Evolutionary conservation across 2,888 invertebrate genomes (phyloP).

Genomic region (Sclerodermus sp.): DNA sequence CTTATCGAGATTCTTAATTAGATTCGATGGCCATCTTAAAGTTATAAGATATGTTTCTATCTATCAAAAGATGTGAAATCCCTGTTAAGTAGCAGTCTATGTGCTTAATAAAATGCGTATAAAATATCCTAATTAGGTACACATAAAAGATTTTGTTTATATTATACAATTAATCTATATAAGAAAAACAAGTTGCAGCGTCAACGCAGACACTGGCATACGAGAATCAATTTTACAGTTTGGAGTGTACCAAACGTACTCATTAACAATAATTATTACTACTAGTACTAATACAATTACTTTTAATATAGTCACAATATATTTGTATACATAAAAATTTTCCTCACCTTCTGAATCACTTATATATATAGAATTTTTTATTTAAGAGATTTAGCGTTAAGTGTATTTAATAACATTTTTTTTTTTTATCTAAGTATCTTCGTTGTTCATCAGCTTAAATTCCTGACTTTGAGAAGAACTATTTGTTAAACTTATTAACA

Average conservation of each 20-base stretch:
- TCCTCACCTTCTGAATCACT: too few species aligned
- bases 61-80: constrained; percentile 9
- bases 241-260: constrained; percentile 21
- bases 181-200: constrained; percentile 2
- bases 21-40: constrained; percentile 19
- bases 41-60: constrained; percentile 1
- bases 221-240: constrained; percentile 20
- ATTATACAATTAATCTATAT: constrained; percentile 30
- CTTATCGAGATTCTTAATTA: constrained; percentile 16
- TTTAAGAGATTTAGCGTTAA: too few species aligned
- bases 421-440: constrained; percentile 5
- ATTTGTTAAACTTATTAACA: neutral
- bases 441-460: constrained; percentile 19
- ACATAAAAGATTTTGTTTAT: constrained; percentile 21
- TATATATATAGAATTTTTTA: too few species aligned
- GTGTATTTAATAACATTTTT: constrained; percentile 2
- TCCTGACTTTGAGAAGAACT: constrained; percentile 16
- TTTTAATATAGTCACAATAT: too few species aligned
- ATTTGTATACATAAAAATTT: too few species aligned
- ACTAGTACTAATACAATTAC: neutral
- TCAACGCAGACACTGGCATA: constrained; percentile 24
- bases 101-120: constrained; percentile 17
- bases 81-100: constrained; percentile 25
- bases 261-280: constrained; percentile 14
- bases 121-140: constrained; percentile 17